Evolutionary conservation across 2,888 invertebrate species (phyloP).

Genomic region (Synanthedon andrenaeformis): DNA sequence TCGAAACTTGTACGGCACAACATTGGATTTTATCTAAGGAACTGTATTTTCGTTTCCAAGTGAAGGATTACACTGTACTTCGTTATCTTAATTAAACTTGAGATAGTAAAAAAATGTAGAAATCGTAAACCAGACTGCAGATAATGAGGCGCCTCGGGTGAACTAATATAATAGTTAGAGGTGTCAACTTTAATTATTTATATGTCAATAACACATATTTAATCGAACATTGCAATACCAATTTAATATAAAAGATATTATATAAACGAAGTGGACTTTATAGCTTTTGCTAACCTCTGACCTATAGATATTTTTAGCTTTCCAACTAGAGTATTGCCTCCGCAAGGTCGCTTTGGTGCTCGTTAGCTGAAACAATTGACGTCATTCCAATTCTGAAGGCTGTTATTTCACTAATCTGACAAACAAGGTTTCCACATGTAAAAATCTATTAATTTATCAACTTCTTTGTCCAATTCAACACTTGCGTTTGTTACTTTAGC

Average conservation of each 20-base stretch:
- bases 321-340: slow-evolving; percentile 33
- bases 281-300: slow-evolving; percentile 33
- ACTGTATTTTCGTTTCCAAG: not conserved
- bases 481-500: too few relatives aligned
- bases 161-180: not conserved
- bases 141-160: not conserved
- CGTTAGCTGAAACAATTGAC: slow-evolving; percentile 66
- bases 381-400: slow-evolving; percentile 49
- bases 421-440: slow-evolving; percentile 24
- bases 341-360: slow-evolving; percentile 44
- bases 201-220: too few relatives aligned
- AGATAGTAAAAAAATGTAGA: not conserved
- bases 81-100: not conserved
- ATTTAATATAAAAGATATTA: too few relatives aligned
- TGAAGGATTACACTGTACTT: not conserved
- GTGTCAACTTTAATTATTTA: too few relatives aligned
- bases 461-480: not conserved
- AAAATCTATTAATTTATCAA: slow-evolving; percentile 14
- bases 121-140: not conserved
- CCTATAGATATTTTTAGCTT: slow-evolving; percentile 58
- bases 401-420: slow-evolving; percentile 44
- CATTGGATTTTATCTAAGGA: not conserved
- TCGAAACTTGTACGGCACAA: not conserved
- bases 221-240: too few relatives aligned
- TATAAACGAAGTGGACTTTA: not conserved